Evolutionary conservation across 2,888 invertebrate genomes (phyloP).

Genomic region (Dolichomitus sp.): DNA sequence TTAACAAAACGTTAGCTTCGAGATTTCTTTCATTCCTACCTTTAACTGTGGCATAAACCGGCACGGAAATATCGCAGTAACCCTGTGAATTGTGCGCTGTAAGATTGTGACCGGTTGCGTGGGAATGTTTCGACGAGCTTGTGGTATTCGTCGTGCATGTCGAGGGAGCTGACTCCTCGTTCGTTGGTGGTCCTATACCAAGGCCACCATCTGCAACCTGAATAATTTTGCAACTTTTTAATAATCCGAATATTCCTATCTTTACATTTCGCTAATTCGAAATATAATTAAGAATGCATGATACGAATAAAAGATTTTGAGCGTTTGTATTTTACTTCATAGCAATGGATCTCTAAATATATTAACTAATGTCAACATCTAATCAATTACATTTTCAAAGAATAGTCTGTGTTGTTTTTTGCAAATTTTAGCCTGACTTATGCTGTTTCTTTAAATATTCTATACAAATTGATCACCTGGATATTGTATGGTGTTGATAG

Average conservation of each 20-base stretch:
- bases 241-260: not conserved
- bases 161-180: conserved; percentile 82
- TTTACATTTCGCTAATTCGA: not conserved
- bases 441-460: no score
- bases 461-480: no score
- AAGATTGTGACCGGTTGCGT: conserved; percentile 83
- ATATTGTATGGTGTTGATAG: no score
- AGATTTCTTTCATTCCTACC: conserved; percentile 81
- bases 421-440: no score
- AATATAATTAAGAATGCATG: not conserved
- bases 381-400: no score
- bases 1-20: no score
- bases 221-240: not conserved
- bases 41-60: conserved; percentile 98
- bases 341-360: no score
- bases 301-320: no score
- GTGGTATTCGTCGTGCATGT: conserved; percentile 81
- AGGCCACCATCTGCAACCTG: conserved; percentile 85
- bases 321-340: no score
- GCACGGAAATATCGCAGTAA: conserved; percentile 96
- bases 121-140: conserved; percentile 84
- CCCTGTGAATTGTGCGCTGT: conserved; percentile 89
- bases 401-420: no score
- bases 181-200: conserved; percentile 83
- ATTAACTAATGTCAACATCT: no score